Percentiles rank a stretch among this genome's conserved stretches.
Conservation (phyloP, 2,888 invertebrate genomes). For the Harpagoxenus sublaevis region DNA sequence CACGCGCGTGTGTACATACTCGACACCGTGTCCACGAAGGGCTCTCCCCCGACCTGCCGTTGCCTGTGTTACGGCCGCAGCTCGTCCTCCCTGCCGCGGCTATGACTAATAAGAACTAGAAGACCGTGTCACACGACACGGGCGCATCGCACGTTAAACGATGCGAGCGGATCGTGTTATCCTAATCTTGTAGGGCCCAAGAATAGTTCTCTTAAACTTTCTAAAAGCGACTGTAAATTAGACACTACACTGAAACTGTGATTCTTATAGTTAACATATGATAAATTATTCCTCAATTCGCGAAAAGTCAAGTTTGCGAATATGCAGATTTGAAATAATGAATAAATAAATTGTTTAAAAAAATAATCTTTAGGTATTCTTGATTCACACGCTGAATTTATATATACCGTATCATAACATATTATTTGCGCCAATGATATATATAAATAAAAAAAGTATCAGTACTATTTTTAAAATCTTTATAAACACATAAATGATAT, state of each 20-base stretch:
- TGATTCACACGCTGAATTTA: not conserved
- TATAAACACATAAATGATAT: not conserved
- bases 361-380: not conserved
- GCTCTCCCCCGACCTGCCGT: constrained; percentile 74
- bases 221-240: not conserved
- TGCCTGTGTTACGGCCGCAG: constrained; percentile 63
- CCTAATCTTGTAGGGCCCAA: not conserved
- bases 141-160: constrained; percentile 68
- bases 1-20: constrained; percentile 63
- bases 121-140: constrained; percentile 73
- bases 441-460: not conserved
- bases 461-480: not conserved
- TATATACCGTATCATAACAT: not conserved
- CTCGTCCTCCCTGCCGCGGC: constrained; percentile 49
- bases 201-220: not conserved
- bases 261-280: not conserved
- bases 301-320: not conserved
- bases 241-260: not conserved
- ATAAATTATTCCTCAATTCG: not conserved
- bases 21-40: constrained; percentile 79
- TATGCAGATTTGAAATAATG: not conserved
- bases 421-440: not conserved
- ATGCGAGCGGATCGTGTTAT: constrained; percentile 52
- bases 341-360: not conserved
- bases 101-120: constrained; percentile 75